Percentiles rank a stretch among this genome's conserved stretches.
phyloP scores from a whole-genome alignment of 2,113 vertebrate genomes.

The Phaetusa simplex region DNA sequence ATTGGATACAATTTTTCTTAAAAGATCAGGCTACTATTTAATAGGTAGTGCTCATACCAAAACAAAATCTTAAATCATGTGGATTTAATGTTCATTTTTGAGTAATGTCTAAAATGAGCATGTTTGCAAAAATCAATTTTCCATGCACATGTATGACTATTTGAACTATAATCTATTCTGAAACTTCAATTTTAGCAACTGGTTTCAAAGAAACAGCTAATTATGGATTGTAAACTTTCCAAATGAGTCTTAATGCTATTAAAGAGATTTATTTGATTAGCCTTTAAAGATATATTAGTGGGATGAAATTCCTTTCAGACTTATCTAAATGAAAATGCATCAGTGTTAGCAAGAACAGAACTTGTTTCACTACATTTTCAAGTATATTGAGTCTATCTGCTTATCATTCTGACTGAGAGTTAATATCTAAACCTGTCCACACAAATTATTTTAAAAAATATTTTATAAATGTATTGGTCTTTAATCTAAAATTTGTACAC shows the following conservation, averaged over 20 bases:
- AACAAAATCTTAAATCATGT: not conserved
- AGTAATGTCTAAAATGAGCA: not conserved
- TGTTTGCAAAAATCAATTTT: slow-evolving; percentile 3
- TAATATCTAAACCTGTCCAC: not conserved
- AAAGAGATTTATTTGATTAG: not conserved
- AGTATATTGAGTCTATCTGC: not conserved
- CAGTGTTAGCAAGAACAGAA: not conserved
- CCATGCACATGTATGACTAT: not conserved
- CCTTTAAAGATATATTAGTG: not conserved
- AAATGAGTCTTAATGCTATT: not conserved
- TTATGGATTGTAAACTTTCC: slow-evolving; percentile 26
- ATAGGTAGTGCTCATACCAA: not conserved
- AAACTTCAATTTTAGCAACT: not conserved
- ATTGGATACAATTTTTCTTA: not conserved
- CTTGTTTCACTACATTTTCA: not conserved
- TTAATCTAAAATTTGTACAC: not conserved
- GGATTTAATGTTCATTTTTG: not conserved
- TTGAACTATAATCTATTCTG: not conserved
- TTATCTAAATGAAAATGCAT: not conserved
- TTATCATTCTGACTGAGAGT: not conserved
- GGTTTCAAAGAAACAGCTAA: not conserved
- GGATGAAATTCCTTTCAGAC: not conserved
- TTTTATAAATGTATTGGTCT: not conserved
- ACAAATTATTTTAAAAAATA: not conserved
- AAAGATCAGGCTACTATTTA: not conserved